phyloP scores from a whole-genome alignment of 2,113 vertebrate species.

The Cynopterus brachyotis region DNA sequence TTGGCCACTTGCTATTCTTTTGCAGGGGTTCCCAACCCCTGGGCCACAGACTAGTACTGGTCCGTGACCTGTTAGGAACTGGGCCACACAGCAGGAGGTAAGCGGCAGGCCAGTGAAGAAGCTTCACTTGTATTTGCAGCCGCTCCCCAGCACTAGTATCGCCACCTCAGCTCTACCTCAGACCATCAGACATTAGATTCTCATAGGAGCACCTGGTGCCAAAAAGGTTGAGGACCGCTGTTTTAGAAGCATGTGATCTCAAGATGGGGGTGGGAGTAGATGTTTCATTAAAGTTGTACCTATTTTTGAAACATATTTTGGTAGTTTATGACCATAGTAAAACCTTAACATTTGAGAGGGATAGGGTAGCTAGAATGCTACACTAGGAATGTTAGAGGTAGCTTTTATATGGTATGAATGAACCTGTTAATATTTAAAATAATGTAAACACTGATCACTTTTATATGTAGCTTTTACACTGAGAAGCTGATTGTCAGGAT shows the following conservation, averaged over 20 bases:
- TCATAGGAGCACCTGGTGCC: too few species aligned
- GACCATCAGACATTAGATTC: too few species aligned
- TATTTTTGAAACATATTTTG: neutral
- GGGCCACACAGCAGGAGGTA: too few species aligned
- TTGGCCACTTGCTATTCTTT: neutral
- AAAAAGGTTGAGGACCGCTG: too few species aligned
- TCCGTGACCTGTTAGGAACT: too few species aligned
- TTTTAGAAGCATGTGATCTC: neutral
- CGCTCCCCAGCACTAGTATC: too few species aligned
- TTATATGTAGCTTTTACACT: neutral
- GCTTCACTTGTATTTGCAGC: too few species aligned
- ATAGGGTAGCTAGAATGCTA: neutral
- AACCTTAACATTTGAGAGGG: neutral
- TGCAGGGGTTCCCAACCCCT: too few species aligned
- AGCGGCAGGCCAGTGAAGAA: too few species aligned
- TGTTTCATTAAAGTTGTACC: neutral
- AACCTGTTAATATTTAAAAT: neutral
- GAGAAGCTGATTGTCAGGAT: neutral
- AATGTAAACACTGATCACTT: neutral
- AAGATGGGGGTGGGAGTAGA: neutral
- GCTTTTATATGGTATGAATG: neutral
- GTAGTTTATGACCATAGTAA: neutral
- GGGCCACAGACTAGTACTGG: too few species aligned
- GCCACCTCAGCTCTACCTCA: too few species aligned
- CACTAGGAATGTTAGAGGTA: neutral